Percentiles rank a stretch among this genome's conserved stretches.
These are phyloP conservation scores for Atta texana DNA, from an alignment of 1,140 invertebrate genomes.

Conservation along the genomic window DNA sequence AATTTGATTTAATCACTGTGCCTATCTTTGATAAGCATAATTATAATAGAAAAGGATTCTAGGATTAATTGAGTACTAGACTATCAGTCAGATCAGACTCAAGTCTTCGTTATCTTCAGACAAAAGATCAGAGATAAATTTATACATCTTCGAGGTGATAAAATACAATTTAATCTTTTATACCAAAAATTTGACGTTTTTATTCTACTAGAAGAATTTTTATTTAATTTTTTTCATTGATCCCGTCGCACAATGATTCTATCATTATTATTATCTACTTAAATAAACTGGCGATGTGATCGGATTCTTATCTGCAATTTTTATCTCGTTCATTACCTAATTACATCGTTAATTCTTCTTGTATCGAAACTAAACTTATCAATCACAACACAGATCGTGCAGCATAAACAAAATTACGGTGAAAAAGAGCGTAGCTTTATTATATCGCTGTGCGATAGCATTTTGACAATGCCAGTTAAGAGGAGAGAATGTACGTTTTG, in stretches of 20 bases:
- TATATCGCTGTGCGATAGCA: not conserved
- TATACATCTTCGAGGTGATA: conserved; percentile 11
- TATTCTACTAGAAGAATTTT: not conserved
- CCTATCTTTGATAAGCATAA: not conserved
- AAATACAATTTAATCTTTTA: conserved; percentile 31
- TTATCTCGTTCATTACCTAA: not conserved
- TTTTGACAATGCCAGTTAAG: conserved; percentile 61
- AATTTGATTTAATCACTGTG: not conserved
- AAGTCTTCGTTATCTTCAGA: not conserved
- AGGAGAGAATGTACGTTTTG: conserved; percentile 63
- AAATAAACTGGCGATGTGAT: conserved; percentile 6
- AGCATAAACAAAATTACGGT: conserved; percentile 37
- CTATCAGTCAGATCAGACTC: not conserved
- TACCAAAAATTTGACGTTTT: not conserved
- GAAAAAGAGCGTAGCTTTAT: conserved; percentile 17
- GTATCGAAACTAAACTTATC: conserved; percentile 38
- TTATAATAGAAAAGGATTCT: not conserved
- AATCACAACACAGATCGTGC: conserved; percentile 9
- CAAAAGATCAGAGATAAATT: not conserved
- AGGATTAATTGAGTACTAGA: not conserved
- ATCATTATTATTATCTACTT: conserved; percentile 17
- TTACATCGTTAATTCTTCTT: conserved; percentile 12
- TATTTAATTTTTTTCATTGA: conserved; percentile 1
- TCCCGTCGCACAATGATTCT: not conserved
- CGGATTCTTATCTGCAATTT: not conserved